phyloP scores from a whole-genome alignment of 2,797 vertebrate species.

The Eutrigla gurnardus region DNA sequence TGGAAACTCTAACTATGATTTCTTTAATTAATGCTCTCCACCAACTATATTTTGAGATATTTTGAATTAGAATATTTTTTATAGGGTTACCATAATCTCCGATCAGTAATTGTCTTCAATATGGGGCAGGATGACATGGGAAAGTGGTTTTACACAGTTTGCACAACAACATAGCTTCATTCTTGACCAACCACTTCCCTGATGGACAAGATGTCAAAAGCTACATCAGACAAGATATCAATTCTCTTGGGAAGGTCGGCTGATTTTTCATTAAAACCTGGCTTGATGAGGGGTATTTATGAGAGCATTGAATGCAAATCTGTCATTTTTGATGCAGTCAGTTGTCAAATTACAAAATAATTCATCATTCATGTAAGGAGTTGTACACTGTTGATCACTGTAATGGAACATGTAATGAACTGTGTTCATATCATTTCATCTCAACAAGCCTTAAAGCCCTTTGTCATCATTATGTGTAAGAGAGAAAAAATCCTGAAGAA shows the following conservation, averaged over 20 bases:
- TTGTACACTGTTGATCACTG: neutral
- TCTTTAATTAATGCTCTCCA: neutral
- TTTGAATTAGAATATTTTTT: neutral
- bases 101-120: neutral
- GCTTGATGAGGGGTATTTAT: neutral
- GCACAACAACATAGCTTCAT: constrained; percentile 22
- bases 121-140: neutral
- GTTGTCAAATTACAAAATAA: neutral
- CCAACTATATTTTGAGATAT: neutral
- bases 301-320: neutral
- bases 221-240: neutral
- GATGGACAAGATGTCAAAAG: neutral
- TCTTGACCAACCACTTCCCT: constrained; percentile 8
- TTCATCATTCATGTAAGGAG: neutral
- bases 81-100: neutral
- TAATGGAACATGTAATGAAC: neutral
- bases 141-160: neutral
- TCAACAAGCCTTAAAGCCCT: neutral
- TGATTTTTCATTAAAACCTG: neutral
- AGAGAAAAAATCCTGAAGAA: constrained; percentile 60
- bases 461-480: neutral
- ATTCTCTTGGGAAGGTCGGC: neutral
- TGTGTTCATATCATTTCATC: neutral
- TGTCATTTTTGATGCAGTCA: neutral
- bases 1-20: neutral